Conservation (phyloP, 2,797 vertebrate genomes). For the Eutrigla gurnardus region DNA sequence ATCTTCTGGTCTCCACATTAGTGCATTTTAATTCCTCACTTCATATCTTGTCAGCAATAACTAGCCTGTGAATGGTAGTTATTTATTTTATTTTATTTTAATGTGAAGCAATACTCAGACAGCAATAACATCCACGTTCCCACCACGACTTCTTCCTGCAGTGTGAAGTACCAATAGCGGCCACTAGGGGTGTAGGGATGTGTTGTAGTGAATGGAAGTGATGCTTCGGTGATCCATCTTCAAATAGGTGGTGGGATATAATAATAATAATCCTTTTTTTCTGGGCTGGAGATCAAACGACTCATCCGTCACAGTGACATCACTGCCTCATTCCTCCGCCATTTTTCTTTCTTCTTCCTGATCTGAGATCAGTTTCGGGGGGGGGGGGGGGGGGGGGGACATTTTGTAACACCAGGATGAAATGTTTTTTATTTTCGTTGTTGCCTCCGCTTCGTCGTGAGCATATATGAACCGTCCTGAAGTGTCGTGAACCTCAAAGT, state of each 20-base stretch:
- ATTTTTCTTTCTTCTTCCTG: neutral
- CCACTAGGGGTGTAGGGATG: slow-evolving; percentile 17
- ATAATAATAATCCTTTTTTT: slow-evolving; percentile 22
- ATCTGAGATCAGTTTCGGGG: slow-evolving; percentile 24
- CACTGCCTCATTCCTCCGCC: slow-evolving; percentile 66
- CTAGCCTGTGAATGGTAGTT: slow-evolving; percentile 70
- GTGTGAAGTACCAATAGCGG: slow-evolving; percentile 28
- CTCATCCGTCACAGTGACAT: slow-evolving; percentile 57
- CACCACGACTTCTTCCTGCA: slow-evolving; percentile 64
- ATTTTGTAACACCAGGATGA: slow-evolving; percentile 50
- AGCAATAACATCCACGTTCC: slow-evolving; percentile 84
- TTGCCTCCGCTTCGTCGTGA: slow-evolving; percentile 67
- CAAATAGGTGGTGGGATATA: slow-evolving; percentile 20
- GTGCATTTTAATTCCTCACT: slow-evolving; percentile 13
- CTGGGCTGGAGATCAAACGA: slow-evolving; percentile 40
- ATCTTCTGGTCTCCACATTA: slow-evolving; percentile 18
- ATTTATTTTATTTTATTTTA: slow-evolving; percentile 53
- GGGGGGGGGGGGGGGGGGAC: slow-evolving; percentile 3
- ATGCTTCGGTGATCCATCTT: slow-evolving; percentile 37
- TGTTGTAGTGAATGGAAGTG: slow-evolving; percentile 8
- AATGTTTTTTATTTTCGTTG: slow-evolving; percentile 17
- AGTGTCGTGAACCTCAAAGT: slow-evolving; percentile 55
- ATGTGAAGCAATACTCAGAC: slow-evolving; percentile 86
- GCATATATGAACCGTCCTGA: slow-evolving; percentile 52
- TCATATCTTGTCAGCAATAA: slow-evolving; percentile 80